Base-by-base conservation (phyloP, 2,113 vertebrate species). In the Cavia aperea region DNA sequence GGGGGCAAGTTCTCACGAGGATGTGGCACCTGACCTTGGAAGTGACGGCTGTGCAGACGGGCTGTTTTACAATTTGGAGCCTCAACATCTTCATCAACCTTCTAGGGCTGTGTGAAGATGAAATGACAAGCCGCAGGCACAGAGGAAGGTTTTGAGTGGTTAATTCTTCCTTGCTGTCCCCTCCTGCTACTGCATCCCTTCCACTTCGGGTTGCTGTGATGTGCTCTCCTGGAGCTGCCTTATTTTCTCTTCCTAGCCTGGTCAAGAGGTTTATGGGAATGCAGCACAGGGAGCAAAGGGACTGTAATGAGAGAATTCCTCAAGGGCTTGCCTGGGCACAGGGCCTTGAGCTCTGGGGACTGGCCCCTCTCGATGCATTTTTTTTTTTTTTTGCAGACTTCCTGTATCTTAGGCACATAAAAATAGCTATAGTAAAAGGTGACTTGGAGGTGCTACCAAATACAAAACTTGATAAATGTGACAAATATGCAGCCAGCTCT, bases 281-380 rank as follows among this genome's bases (percentile, higher is more conserved):
- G 24, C 14, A 26, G 68, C n/a, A 84, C 0, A 4, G 49, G 84
- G 36, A 82, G 63, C 4, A 10, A 29, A 68, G 13, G 68, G 36
- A 65, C 33, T n/a, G 39, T 1, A 14, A 19, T 24, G 66, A 24
- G 60, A 49, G 58, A 46, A 21, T 60, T 33, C 68, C 60, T 73
- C 18, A 2, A 2, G 18, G 58, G 23, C 24, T 82, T 43, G 29
- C 63, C 54, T 46, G 66, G 15, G 65, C 39, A 60, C 13, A 60
- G 29, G 29, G 93, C 39, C 26, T 43, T 43, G 81, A 63, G 54
- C 85, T 81, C 54, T 6, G 21, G 49, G n/a, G 29, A n/a, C 51
- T 1, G 23, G 79, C 21, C 33, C 54, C 0, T 29, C 0, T 0
- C 16, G 6, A 49, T 26, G 46, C 31, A 1, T 8, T 26, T 66